Evolutionary conservation across 2,888 invertebrate genomes (phyloP).

Genomic region (Dorcus hopei): DNA sequence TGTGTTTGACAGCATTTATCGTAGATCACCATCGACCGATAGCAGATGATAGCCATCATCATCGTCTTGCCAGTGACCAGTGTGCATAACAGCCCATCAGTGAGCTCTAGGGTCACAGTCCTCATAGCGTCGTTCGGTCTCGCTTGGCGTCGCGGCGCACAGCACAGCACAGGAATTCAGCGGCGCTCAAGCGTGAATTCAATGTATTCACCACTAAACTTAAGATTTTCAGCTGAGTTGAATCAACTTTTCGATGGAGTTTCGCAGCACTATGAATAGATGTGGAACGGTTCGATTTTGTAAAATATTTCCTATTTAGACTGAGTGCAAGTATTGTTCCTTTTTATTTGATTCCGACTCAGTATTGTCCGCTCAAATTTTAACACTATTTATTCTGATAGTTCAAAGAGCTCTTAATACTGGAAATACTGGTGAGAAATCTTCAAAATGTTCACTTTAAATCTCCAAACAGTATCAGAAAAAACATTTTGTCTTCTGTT

Average conservation of each 20-base stretch:
- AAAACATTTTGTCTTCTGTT: too few relatives aligned
- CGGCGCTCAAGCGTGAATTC: background rate
- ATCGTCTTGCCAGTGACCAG: constrained; percentile 23
- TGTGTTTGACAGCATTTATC: constrained; percentile 28
- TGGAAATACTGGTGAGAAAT: too few relatives aligned
- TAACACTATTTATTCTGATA: too few relatives aligned
- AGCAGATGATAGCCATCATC: constrained; percentile 22
- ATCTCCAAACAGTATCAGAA: too few relatives aligned
- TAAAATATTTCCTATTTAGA: too few relatives aligned
- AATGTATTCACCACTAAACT: background rate
- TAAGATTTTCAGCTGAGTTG: background rate
- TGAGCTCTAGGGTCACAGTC: constrained; percentile 18
- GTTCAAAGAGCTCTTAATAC: too few relatives aligned
- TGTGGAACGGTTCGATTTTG: too few relatives aligned
- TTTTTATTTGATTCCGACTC: too few relatives aligned
- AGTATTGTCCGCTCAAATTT: too few relatives aligned
- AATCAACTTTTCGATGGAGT: background rate
- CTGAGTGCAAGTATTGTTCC: too few relatives aligned
- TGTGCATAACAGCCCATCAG: constrained; percentile 27
- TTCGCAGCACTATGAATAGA: background rate
- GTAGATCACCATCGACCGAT: constrained; percentile 25
- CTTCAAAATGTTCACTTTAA: too few relatives aligned
- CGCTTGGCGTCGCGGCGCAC: background rate
- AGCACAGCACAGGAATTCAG: background rate
- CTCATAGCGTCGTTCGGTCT: constrained; percentile 21